Evolutionary conservation across 2,888 invertebrate genomes (phyloP), one percentile per base, ranked within the genome.

Genomic region (Helleia helle): DNA sequence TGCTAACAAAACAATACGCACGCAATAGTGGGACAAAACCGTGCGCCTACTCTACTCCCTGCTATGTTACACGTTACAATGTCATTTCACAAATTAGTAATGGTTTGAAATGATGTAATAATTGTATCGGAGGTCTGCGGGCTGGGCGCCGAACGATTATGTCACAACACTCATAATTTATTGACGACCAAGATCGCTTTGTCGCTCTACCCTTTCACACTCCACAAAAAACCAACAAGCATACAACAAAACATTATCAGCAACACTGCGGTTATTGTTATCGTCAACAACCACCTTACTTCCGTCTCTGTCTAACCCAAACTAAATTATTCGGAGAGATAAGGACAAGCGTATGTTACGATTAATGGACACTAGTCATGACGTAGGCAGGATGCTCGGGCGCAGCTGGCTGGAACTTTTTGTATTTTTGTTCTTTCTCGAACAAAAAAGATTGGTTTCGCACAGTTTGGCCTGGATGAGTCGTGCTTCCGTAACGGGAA

Each of bases 341-440:
- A 68, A 64, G 67, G 79, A 81, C 56, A 58, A 62, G 50, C 40
- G 46, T 60, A 71, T 52, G 54, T 53, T 51, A 58, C 69, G 68
- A 71, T 75, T 69, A 72, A 74, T 75, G 70, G 67, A 65, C 71
- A 77, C 65, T 70, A 74, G 66, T 65, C 63, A 68, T 75, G 71
- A 76, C 71, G 74, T 71, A 63, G 72, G 76, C 81, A 81, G 83
- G 81, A 83, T 81, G 80, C 80, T 60, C 75, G 59, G 58, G 71
- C 79, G 83, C 83, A 83, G 81, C 81, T 83, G 83, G 77, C 65
- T 77, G 76, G 74, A 71, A 75, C 73, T 66, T 77, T 74, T 71
- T 67, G 65, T 59, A 63, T 58, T 55, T 50, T 57, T 63, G 48
- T 67, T 68, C 66, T 64, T 59, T 9, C 12, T 9, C 34, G 55